These are phyloP conservation scores for Drosophila colorata DNA, from an alignment of 2,888 invertebrate species.

Conservation along the genomic window DNA sequence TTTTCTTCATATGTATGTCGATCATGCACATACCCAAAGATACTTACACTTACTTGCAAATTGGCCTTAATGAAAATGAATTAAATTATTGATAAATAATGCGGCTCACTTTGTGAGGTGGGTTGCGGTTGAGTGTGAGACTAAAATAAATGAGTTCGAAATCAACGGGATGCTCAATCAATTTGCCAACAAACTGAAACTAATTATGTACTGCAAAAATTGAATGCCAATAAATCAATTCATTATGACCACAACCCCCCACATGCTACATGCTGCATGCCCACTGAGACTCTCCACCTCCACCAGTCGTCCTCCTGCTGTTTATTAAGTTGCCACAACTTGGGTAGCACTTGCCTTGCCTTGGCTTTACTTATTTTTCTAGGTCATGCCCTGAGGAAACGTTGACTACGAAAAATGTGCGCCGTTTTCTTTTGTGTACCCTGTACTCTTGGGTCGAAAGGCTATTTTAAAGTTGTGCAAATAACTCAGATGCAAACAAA, in stretches of 20 bases:
- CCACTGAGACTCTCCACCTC: conserved; percentile 6
- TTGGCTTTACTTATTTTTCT: conserved; percentile 55
- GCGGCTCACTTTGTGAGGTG: conserved; percentile 8
- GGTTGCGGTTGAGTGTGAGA: conserved; percentile 13
- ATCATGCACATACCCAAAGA: conserved; percentile 2
- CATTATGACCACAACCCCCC: conserved; percentile 47
- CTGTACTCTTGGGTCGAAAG: fast-evolving
- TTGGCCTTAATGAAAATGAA: conserved; percentile 58
- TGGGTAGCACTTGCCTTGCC: conserved; percentile 14
- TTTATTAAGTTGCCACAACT: conserved; percentile 43
- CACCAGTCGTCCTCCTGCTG: conserved; percentile 13
- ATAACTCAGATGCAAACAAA: too few species aligned
- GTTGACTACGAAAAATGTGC: conserved; percentile 29
- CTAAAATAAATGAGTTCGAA: conserved; percentile 53
- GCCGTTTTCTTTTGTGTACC: conserved; percentile 32
- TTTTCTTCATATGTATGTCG: conserved; percentile 24
- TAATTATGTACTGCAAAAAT: conserved; percentile 68
- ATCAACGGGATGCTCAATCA: conserved; percentile 66
- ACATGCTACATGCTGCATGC: conserved; percentile 39
- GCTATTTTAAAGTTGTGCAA: neutral
- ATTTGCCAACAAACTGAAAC: conserved; percentile 58
- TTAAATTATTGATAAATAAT: conserved; percentile 58
- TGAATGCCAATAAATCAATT: conserved; percentile 73
- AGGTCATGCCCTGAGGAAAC: conserved; percentile 56
- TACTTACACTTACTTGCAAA: conserved; percentile 26